Evolutionary conservation across 1,140 invertebrate species (phyloP).

Genomic region (Penaeus indicus): DNA sequence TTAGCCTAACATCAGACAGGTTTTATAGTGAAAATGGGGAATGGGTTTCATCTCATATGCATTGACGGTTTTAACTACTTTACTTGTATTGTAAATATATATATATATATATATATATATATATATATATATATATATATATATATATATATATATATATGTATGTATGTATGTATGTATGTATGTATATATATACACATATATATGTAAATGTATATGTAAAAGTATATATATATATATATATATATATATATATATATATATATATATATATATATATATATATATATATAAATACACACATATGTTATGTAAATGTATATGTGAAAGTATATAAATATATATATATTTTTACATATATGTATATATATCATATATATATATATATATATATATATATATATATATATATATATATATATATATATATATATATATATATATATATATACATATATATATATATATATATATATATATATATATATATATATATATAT

Average conservation of each 20-base stretch:
- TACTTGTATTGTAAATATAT: background rate
- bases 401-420: background rate
- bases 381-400: no score
- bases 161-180: background rate
- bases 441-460: conserved; percentile 19
- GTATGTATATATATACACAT: background rate
- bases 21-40: background rate
- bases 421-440: conserved; percentile 15
- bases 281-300: background rate
- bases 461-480: conserved; percentile 15
- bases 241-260: background rate
- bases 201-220: background rate
- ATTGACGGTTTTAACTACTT: background rate
- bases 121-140: conserved; percentile 3
- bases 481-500: background rate
- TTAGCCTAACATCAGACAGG: no score
- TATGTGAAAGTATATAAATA: no score
- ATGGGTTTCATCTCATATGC: background rate
- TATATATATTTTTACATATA: background rate
- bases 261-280: background rate
- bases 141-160: background rate
- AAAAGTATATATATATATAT: background rate
- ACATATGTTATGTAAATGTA: no score
- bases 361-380: background rate
- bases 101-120: conserved; percentile 24